Base-by-base conservation (phyloP, 2,797 vertebrate genomes). In the Myotis daubentonii region DNA sequence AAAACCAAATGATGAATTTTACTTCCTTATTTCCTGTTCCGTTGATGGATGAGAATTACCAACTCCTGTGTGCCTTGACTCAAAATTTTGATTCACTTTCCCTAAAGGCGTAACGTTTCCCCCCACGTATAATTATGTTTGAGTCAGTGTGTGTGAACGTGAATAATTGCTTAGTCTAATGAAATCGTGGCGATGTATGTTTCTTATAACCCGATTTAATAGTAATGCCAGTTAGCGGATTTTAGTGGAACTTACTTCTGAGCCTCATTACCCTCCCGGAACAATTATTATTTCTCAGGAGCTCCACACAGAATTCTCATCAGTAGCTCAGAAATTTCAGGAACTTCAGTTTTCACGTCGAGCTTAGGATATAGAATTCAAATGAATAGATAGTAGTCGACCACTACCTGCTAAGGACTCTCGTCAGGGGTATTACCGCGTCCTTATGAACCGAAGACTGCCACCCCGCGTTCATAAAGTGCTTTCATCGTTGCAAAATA, bases 21-120 rank as follows among this genome's bases (percentile, higher is more conserved):
- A 65, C 79, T 91, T 83, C 85, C 76, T 94, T 97, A 93, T 93
- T 94, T 94, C 90, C 92, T 91, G 89, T 70, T 96, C 51, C 62
- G 60, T 90, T 97, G 93, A 97, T 95, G 93, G 96, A 96, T 96
- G 94, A 92, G 85, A 85, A 95, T 94, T 28, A 84, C 84, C 41
- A 36, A 11, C 2, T 94, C 88, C 68, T 65, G 5, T 49, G 65
- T 83, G 90, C 87, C 36, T 96, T 89, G 93, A 65, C 57, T 95
- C 90, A 44, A 28, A 93, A 96, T 51, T n/a, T 57, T 90, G 55
- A 83, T 95, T 87, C 53, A 87, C 92, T 55, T 94, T 88, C 93
- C 95, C 94, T 94, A 74, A 96, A 96, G 95, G 96, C 90, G 91
- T 92, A 96, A 96, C 74, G 72, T 36, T 80, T 93, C 89, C 95